These are phyloP conservation scores for Copidosoma floridanum DNA, from an alignment of 1,140 invertebrate genomes.

Conservation along the genomic window DNA sequence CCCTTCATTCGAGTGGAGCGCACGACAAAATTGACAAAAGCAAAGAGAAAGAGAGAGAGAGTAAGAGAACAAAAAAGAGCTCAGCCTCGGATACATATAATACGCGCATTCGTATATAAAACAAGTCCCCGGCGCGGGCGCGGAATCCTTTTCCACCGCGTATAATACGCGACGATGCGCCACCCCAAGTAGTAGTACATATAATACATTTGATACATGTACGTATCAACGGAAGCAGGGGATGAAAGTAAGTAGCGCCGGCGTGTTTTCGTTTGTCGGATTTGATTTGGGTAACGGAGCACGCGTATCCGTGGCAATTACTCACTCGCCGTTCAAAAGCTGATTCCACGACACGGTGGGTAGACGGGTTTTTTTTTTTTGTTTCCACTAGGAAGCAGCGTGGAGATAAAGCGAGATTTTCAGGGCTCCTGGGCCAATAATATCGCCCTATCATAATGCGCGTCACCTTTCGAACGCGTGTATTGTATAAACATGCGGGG, in stretches of 20 bases:
- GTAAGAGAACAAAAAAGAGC: background rate
- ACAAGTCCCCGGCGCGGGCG: background rate
- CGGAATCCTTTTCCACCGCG: no score
- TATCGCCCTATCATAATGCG: no score
- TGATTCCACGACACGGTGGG: background rate
- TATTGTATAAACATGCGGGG: no score
- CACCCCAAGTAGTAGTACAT: no score
- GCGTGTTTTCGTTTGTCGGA: slow-evolving; percentile 5
- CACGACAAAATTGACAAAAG: slow-evolving; percentile 1
- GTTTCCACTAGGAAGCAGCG: no score
- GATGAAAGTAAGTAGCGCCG: background rate
- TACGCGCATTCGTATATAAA: background rate
- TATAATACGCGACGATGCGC: no score
- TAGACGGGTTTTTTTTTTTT: slow-evolving; percentile 27
- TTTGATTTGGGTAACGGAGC: background rate
- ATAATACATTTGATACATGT: background rate
- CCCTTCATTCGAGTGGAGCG: background rate
- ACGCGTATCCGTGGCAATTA: background rate
- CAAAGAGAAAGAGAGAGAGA: no score
- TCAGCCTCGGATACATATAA: background rate
- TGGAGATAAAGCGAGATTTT: slow-evolving; percentile 1
- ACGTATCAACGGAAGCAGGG: background rate
- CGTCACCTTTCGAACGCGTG: no score
- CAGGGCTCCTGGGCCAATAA: no score
- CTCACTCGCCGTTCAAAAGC: background rate